Evolutionary conservation across 2,113 vertebrate species (phyloP), one percentile per base, ranked within the genome.

Genomic region (Speoplatyrhinus poulsoni): DNA sequence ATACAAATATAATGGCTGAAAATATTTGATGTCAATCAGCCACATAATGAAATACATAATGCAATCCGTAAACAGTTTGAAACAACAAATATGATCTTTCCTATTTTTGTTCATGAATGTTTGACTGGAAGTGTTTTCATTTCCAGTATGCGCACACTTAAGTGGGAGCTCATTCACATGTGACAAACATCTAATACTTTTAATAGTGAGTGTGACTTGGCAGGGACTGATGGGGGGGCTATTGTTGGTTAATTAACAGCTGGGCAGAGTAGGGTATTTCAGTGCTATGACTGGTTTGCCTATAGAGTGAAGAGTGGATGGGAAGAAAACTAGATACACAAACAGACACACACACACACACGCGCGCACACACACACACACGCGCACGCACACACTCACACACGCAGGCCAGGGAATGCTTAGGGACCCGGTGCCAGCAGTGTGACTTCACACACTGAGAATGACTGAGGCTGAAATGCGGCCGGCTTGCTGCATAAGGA

Each of bases 391-490:
- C 3, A 46, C 49, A 54, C 46, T 47, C 59, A 55, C 12, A 60
- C 46, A 49, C 12, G 13, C 55, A 68, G 7, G 6, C 58, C 6
- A 19, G 72, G 60, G 81, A 86, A 88, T 88, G 77, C 63, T 41
- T 5, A 41, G 80, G 80, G 59, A 75, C 56, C 11, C 49, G 50
- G 54, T 73, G 77, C 88, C 89, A 91, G 62, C 60, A 61, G 46
- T 68, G 65, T 91, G 89, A 92, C 84, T 88, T 92, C 87, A 91
- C 77, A 78, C 75, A 72, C 70, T 12, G 70, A 87, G 81, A 86
- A 91, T 87, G 67, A 77, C 80, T 87, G 89, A 88, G 79, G 82
- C 70, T 77, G 80, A 75, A 67, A 59, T 76, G 55, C 75, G 65
- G 76, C 2, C 26, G 26, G 26, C 26, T 2, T 26, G 1, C 26